Conservation (phyloP, 2,113 vertebrate genomes). For the Oreotrochilus melanogaster region DNA sequence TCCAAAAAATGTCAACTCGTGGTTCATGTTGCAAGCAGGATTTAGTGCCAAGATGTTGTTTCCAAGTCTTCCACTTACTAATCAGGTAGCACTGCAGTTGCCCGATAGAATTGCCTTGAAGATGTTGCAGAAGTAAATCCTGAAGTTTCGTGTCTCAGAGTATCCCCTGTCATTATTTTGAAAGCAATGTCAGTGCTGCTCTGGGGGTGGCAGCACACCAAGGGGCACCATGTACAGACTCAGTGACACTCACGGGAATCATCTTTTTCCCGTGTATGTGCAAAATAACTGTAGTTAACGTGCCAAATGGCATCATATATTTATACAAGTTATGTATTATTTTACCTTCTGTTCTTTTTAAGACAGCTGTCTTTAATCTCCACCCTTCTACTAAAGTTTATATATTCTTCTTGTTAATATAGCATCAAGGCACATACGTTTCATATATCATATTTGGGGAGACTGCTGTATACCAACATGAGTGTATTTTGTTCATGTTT, state of each 20-base stretch:
- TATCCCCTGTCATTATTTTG: neutral
- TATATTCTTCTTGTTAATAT: neutral
- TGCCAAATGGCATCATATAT: neutral
- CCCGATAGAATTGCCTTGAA: neutral
- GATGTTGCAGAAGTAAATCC: neutral
- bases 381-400: neutral
- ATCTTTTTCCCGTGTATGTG: neutral
- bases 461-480: neutral
- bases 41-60: neutral
- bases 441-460: neutral
- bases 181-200: neutral
- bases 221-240: neutral
- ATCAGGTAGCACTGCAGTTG: neutral
- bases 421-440: neutral
- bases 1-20: constrained; percentile 28
- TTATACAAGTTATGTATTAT: neutral
- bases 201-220: neutral
- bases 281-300: neutral
- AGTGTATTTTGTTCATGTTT: constrained; percentile 16
- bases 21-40: neutral
- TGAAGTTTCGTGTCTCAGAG: neutral
- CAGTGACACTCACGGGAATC: neutral
- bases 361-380: neutral
- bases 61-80: neutral
- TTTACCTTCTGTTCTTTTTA: neutral